Percentiles rank a stretch among this genome's conserved stretches.
Conservation (phyloP, 2,113 vertebrate species). For the Heteronetta atricapilla region DNA sequence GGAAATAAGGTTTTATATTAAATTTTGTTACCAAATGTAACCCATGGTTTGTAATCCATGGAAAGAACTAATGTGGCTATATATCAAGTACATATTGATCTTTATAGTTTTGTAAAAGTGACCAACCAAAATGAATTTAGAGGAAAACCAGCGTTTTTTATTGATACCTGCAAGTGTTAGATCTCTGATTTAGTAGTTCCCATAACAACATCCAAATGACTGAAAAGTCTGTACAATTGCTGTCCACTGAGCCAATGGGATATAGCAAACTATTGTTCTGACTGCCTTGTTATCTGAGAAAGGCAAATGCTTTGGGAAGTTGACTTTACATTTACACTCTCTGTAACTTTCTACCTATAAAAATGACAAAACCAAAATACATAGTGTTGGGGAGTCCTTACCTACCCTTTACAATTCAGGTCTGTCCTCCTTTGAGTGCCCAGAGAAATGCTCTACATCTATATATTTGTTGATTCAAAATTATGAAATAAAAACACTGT, state of each 20-base stretch:
- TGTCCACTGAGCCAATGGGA: constrained; percentile 18
- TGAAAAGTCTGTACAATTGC: constrained; percentile 25
- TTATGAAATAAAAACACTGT: not conserved
- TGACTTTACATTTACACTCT: not conserved
- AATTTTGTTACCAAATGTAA: not conserved
- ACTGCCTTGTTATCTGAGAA: not conserved
- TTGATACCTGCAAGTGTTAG: constrained; percentile 43
- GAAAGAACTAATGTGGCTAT: not conserved
- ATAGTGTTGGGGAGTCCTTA: not conserved
- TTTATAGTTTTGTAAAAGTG: constrained; percentile 17
- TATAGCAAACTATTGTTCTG: not conserved
- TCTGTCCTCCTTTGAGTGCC: not conserved
- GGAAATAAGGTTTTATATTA: constrained; percentile 13
- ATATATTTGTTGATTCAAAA: not conserved
- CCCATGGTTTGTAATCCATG: not conserved
- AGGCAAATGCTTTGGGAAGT: not conserved
- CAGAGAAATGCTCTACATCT: not conserved
- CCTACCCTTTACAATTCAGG: not conserved
- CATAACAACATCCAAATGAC: constrained; percentile 73
- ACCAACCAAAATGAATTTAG: constrained; percentile 20
- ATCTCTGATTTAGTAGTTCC: constrained; percentile 62
- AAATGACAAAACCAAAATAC: not conserved
- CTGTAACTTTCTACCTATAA: not conserved
- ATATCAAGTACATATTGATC: constrained; percentile 3
- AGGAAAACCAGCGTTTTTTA: constrained; percentile 43